Conservation (phyloP, 2,113 vertebrate species). For the Oncorhynchus tshawytscha region DNA sequence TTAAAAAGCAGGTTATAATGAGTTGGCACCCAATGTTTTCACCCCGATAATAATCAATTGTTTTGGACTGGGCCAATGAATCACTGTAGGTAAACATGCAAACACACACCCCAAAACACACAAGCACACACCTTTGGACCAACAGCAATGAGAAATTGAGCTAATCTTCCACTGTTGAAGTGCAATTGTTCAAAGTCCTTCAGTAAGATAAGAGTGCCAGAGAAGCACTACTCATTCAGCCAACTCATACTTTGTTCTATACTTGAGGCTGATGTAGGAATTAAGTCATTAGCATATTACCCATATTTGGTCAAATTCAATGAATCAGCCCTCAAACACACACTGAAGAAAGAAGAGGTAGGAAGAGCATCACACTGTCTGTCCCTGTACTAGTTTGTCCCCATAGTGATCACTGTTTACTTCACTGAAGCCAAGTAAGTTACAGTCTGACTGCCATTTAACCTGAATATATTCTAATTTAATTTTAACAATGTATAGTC, state of each 20-base stretch:
- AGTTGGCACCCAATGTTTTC: neutral
- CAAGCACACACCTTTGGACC: neutral
- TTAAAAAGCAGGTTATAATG: neutral
- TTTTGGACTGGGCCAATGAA: neutral
- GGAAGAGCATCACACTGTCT: neutral
- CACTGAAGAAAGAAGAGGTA: too few species aligned
- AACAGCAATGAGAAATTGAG: slow-evolving; percentile 15
- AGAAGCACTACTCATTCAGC: neutral
- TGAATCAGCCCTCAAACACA: neutral
- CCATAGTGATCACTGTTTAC: neutral
- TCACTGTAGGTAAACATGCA: neutral
- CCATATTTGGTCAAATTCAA: neutral
- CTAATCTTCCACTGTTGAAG: slow-evolving; percentile 19
- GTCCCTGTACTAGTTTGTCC: neutral
- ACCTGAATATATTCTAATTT: too few species aligned
- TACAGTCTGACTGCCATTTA: too few species aligned
- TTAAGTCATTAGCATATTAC: neutral
- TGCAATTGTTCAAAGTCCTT: neutral
- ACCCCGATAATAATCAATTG: neutral
- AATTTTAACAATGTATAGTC: neutral
- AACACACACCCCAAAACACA: slow-evolving; percentile 2
- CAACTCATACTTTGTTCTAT: neutral
- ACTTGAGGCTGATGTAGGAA: neutral
- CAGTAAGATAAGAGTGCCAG: slow-evolving; percentile 1
- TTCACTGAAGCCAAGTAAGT: neutral